Percentiles rank a stretch among this genome's conserved stretches.
These are phyloP conservation scores for Venusia cambrica DNA, from an alignment of 2,888 invertebrate genomes.

Conservation along the genomic window DNA sequence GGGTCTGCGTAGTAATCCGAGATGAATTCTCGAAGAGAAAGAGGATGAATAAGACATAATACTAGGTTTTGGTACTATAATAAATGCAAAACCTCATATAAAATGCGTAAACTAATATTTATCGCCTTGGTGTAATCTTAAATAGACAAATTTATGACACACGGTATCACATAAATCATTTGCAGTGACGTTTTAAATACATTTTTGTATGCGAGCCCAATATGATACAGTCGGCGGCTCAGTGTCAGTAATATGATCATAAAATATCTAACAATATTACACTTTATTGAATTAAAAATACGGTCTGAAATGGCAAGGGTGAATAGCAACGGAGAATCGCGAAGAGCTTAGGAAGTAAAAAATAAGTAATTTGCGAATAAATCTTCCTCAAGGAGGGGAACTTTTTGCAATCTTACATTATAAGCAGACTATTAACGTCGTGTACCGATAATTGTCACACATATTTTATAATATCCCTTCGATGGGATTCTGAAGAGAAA, in stretches of 20 bases:
- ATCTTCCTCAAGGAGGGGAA: slow-evolving; percentile 66
- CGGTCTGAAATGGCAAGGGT: slow-evolving; percentile 21
- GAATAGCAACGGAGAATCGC: slow-evolving; percentile 35
- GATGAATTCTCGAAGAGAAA: no score
- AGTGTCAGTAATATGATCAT: slow-evolving; percentile 24
- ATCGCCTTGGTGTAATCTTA: slow-evolving; percentile 63
- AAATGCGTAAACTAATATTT: slow-evolving; percentile 50
- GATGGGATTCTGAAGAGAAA: slow-evolving; percentile 38
- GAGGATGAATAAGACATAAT: no score
- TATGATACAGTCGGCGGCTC: slow-evolving; percentile 39
- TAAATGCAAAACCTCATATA: no score
- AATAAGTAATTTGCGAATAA: slow-evolving; percentile 80
- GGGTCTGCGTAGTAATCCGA: no score
- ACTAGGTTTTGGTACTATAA: no score
- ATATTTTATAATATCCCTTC: slow-evolving; percentile 72
- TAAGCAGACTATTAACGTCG: slow-evolving; percentile 77
- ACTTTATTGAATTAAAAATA: slow-evolving; percentile 8
- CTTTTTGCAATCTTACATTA: slow-evolving; percentile 68
- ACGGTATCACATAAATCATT: slow-evolving; percentile 71
- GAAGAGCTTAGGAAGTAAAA: slow-evolving; percentile 56
- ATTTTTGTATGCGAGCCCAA: slow-evolving; percentile 77
- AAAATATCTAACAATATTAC: slow-evolving; percentile 8
- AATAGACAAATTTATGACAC: slow-evolving; percentile 79
- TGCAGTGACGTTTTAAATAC: slow-evolving; percentile 77
- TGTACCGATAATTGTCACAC: slow-evolving; percentile 81